phyloP scores from a whole-genome alignment of 2,113 vertebrate genomes.

The Gasterosteus aculeatus region DNA sequence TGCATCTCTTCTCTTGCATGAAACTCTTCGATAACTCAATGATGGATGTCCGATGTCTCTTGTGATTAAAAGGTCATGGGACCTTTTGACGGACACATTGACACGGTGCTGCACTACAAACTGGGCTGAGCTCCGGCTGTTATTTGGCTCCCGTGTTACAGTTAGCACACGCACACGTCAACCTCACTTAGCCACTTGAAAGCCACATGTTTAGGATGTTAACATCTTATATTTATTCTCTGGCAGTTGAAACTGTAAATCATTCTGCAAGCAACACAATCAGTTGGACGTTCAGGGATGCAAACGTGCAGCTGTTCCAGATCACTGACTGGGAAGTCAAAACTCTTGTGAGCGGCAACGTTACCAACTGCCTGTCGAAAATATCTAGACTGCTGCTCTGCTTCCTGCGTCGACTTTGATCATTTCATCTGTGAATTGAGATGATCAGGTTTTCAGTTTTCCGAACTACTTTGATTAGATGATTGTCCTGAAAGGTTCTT shows the following conservation, averaged over 20 bases:
- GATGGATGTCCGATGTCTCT: neutral
- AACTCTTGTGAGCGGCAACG: neutral
- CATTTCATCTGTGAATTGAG: neutral
- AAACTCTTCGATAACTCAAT: neutral
- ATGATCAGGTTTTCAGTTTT: neutral
- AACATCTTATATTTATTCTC: neutral
- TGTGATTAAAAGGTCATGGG: neutral
- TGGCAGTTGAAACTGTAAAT: neutral
- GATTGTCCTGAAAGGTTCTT: neutral
- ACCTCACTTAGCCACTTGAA: neutral
- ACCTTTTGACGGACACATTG: neutral
- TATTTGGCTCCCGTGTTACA: conserved; percentile 3
- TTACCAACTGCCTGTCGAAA: neutral
- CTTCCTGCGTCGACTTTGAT: neutral
- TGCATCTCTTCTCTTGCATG: neutral
- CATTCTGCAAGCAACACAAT: neutral
- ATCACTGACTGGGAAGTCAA: conserved; percentile 20
- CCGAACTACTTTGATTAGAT: neutral
- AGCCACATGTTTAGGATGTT: neutral
- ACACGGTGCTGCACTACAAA: conserved; percentile 1
- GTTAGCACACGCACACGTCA: conserved; percentile 25
- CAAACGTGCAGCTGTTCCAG: neutral
- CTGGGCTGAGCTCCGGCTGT: neutral
- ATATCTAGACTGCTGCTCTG: neutral
- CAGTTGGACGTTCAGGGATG: conserved; percentile 7